Evolutionary conservation across 2,888 invertebrate species (phyloP).

Genomic region (Caenorhabditis uteleia): DNA sequence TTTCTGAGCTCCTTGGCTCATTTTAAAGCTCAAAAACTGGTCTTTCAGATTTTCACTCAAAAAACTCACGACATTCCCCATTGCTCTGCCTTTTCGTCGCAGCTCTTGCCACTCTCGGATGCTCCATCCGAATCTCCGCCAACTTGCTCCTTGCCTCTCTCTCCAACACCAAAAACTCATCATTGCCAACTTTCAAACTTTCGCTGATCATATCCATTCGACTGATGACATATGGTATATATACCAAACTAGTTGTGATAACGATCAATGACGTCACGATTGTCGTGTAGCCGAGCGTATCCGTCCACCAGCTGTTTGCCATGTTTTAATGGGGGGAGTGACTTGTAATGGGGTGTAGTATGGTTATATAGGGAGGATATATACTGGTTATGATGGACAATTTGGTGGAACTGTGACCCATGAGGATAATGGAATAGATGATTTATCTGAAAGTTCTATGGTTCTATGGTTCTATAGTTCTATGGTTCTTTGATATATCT

Average conservation of each 20-base stretch:
- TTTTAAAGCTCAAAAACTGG: no score
- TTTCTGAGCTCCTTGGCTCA: neutral
- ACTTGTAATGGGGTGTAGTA: no score
- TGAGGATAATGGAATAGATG: no score
- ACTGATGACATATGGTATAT: conserved; percentile 33
- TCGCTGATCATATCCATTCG: conserved; percentile 33
- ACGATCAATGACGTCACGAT: conserved; percentile 36
- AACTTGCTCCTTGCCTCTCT: conserved; percentile 26
- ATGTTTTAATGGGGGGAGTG: no score
- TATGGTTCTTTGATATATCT: no score
- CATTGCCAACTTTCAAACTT: conserved; percentile 29
- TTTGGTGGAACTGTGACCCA: no score
- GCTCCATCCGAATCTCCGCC: conserved; percentile 9
- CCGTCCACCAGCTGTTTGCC: conserved; percentile 15
- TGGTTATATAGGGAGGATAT: no score
- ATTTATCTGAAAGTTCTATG: no score
- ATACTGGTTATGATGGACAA: no score
- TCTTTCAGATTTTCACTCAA: no score
- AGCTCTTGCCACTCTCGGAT: conserved; percentile 23
- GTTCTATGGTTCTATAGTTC: no score
- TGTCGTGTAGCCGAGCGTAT: conserved; percentile 30
- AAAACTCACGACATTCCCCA: conserved; percentile 42
- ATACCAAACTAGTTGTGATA: conserved; percentile 28
- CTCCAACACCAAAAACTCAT: conserved; percentile 42
- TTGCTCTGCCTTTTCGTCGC: conserved; percentile 29